Evolutionary conservation across 2,888 invertebrate species (phyloP), one percentile per base, ranked within the genome.

Genomic region (Chaetogeoica ovagalla): DNA sequence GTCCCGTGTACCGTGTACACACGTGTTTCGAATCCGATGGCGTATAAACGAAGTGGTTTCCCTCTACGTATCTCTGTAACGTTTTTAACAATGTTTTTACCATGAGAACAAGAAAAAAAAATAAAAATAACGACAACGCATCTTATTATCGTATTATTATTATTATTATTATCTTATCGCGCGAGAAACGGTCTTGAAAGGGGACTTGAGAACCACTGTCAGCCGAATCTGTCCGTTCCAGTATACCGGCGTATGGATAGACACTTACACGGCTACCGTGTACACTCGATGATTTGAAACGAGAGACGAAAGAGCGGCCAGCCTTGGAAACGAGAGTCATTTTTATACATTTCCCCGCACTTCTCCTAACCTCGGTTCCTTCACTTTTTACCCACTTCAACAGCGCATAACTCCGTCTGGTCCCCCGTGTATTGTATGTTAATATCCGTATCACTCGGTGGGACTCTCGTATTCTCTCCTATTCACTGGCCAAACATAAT

Each of bases 271-370:
- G 9, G 13, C 52, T 66, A 39, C 43, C 19, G 23, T 68, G 63
- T 62, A 37, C 63, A 30, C 21, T 37, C 62, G 62, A 37, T 55
- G 52, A 70, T 77, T 69, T 39, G 60, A 70, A 62, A 77, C 77
- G 39, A 69, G 39, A 69, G 69, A 77, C 62, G 62, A 70, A 77
- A 69, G 52, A 77, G 52, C 57, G 37, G n/a, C 57, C 60, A 69
- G 76, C 76, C 76, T 77, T 77, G 76, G 76, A 69, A 52, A 69
- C 11, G 69, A 77, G 69, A 77, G 62, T 52, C 37, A 62, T 70
- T 77, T 77, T 60, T 48, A 43, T 57, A 65, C 21, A n/a, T 30
- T 69, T 62, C 17, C 69, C 5, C 43, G 11, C 62, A 60, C 52
- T 52, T 59, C 60, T 8, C 37, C 57, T 37, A n/a, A n/a, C 19